Evolutionary conservation across 2,888 invertebrate species (phyloP).

Genomic region (Drosophila dives): DNA sequence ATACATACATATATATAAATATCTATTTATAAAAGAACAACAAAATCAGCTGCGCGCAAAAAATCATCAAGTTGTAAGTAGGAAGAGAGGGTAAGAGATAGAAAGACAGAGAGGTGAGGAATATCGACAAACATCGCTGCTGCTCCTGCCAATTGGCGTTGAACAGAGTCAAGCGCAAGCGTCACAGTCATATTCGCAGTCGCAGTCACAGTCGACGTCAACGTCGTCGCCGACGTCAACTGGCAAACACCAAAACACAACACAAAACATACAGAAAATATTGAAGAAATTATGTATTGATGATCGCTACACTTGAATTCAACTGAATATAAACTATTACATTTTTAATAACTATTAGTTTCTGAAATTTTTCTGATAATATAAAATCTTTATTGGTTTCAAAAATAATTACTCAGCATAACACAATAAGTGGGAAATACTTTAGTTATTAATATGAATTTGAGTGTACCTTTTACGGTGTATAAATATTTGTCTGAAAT

Average conservation of each 20-base stretch:
- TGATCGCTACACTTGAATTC: conserved; percentile 46
- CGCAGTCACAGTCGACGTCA: conserved; percentile 17
- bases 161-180: conserved; percentile 62
- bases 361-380: background rate
- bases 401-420: background rate
- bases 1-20: background rate
- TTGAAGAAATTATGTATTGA: conserved; percentile 76
- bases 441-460: background rate
- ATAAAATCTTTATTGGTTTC: background rate
- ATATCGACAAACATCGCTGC: conserved; percentile 35
- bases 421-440: background rate
- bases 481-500: background rate
- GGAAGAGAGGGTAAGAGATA: too few relatives aligned
- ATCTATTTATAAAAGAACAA: conserved; percentile 71
- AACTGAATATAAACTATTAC: conserved; percentile 20
- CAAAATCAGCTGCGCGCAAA: conserved; percentile 78
- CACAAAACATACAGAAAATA: conserved; percentile 65
- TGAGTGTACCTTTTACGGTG: background rate
- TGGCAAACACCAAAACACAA: conserved; percentile 57
- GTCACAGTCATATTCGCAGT: conserved; percentile 40
- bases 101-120: background rate
- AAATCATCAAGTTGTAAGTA: conserved; percentile 50
- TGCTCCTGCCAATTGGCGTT: conserved; percentile 50
- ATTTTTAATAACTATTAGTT: background rate
- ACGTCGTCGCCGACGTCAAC: conserved; percentile 4